Evolutionary conservation across 2,113 vertebrate species (phyloP).

Genomic region (Sceloporus undulatus): DNA sequence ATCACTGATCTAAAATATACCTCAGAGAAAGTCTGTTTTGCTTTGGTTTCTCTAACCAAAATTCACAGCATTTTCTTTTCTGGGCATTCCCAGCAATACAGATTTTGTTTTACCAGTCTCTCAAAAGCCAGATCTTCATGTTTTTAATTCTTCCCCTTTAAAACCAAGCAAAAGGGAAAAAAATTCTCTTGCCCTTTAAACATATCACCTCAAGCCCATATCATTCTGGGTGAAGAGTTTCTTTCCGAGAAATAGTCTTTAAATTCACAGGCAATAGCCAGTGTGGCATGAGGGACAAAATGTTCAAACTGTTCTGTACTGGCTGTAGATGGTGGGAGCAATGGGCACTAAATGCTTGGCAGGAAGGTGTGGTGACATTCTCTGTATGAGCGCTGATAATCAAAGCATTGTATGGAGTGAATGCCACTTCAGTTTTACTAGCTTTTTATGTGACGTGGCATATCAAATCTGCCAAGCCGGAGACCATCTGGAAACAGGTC

Average conservation of each 20-base stretch:
- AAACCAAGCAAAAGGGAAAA: neutral
- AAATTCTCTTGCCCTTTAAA: slow-evolving; percentile 11
- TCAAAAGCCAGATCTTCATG: slow-evolving; percentile 13
- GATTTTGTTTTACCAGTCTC: slow-evolving; percentile 60
- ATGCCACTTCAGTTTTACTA: slow-evolving; percentile 74
- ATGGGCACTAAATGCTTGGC: slow-evolving; percentile 60
- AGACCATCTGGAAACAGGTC: slow-evolving; percentile 72
- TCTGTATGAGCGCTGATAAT: slow-evolving; percentile 60
- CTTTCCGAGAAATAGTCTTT: neutral
- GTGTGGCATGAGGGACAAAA: slow-evolving; percentile 32
- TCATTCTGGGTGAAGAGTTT: neutral
- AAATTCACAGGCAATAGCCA: slow-evolving; percentile 19
- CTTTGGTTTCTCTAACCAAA: slow-evolving; percentile 13
- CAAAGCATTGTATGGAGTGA: slow-evolving; percentile 64
- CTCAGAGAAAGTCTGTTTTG: slow-evolving; percentile 33
- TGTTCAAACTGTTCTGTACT: slow-evolving; percentile 46
- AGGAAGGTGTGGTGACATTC: slow-evolving; percentile 38
- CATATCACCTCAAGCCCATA: neutral
- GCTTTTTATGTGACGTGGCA: slow-evolving; percentile 73
- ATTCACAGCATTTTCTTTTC: slow-evolving; percentile 42
- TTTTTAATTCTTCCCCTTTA: neutral
- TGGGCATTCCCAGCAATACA: slow-evolving; percentile 48
- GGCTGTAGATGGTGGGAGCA: slow-evolving; percentile 37
- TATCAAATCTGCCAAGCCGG: slow-evolving; percentile 72
- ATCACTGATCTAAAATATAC: neutral